Base-by-base conservation (phyloP, 2,113 vertebrate species). In the Neotoma lepida region DNA sequence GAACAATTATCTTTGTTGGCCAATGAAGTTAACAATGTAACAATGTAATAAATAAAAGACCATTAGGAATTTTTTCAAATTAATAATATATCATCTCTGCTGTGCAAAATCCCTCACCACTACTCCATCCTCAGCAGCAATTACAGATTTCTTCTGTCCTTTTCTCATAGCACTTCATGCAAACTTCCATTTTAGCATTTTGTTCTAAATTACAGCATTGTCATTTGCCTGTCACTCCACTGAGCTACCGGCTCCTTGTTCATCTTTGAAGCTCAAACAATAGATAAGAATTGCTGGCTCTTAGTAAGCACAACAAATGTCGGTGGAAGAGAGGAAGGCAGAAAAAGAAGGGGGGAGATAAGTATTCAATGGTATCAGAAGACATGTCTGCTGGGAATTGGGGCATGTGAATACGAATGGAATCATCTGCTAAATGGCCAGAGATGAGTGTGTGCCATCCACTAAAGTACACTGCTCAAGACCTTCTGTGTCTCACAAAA, bases 41-140 rank as follows among this genome's bases (percentile, higher is more conserved):
- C 22, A 85, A 70, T 73, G 28, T 46, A 84, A 77, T 63, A 92
- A 85, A 33, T 58, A 90, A 91, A 96, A 88, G 30, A 74, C 63
- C 12, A 86, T 74, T 54, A 66, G 54, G 58, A 33, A 63, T 51
- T 63, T 77, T 80, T 85, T 49, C 84, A 39, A 63, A 51, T 78
- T 78, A 93, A 68, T 84, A 39, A 64, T 39, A 35, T 17, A 33
- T 20, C 26, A 49, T 90, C 44, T 88, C 51, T n/a, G 9, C 4
- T n/a, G 89, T 82, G 66, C 68, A 92, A 12, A 20, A 56, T 33
- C 54, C 9, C 68, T 94, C 41, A 33, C 28, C 8, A 6, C 51
- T 81, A 15, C 20, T 56, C 24, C 39, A 33, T 70, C 49, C 51
- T 82, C 44, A 18, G 46, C 1, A 66, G 64, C 70, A 91, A 18